A percentile compares a stretch with the other conserved stretches of the same genome.
Conservation (phyloP, 37 sponge, comb jelly and placozoan genomes). For the Crambe crambe region DNA sequence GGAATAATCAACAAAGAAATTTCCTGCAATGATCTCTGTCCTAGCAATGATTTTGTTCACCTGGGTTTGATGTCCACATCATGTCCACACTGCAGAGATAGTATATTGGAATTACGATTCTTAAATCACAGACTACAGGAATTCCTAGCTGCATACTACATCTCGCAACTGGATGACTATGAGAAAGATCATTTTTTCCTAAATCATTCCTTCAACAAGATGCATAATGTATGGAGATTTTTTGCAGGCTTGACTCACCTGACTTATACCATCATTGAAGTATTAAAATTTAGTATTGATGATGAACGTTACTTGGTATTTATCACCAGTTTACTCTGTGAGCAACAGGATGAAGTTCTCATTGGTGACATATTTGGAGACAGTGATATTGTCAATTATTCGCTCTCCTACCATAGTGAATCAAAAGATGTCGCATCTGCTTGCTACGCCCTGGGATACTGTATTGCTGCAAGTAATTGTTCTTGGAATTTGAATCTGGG, state of each 20-base stretch:
- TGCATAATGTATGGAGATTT: neutral
- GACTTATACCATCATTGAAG: neutral
- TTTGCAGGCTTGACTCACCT: neutral
- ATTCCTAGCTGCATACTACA: neutral
- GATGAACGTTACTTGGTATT: neutral
- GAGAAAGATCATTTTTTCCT: neutral
- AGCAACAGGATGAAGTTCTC: neutral
- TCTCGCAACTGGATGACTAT: neutral
- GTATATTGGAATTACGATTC: neutral
- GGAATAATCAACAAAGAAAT: neutral
- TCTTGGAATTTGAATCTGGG: neutral
- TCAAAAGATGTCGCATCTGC: neutral
- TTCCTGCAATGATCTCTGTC: neutral
- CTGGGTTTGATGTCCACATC: neutral
- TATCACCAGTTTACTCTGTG: neutral
- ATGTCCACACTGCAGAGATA: conserved; percentile 9
- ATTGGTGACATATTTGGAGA: neutral
- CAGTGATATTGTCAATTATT: neutral
- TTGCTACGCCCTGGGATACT: neutral
- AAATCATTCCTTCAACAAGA: neutral
- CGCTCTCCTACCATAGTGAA: neutral
- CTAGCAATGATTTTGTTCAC: neutral
- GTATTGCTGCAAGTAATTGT: conserved; percentile 5
- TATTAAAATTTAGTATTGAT: neutral
- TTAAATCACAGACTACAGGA: neutral